Evolutionary conservation across 2,113 vertebrate genomes (phyloP).

Genomic region (Takifugu bimaculatus): DNA sequence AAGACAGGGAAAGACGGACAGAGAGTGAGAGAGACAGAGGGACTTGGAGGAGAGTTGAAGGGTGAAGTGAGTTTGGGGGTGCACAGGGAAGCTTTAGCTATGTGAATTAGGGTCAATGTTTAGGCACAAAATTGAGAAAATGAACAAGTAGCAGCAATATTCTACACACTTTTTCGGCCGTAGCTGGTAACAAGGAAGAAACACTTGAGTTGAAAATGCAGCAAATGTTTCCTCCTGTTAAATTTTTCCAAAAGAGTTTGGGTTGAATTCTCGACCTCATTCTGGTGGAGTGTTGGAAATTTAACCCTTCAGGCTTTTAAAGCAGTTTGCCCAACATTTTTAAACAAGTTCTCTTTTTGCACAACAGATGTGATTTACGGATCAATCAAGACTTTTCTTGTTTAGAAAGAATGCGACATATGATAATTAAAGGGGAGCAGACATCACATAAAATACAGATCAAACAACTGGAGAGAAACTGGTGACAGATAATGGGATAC

Average conservation of each 20-base stretch:
- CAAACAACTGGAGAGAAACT: conserved; percentile 48
- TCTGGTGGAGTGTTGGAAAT: not conserved
- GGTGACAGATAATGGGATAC: conserved; percentile 59
- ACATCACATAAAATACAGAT: conserved; percentile 45
- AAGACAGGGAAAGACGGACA: conserved; percentile 65
- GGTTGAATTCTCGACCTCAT: conserved; percentile 14
- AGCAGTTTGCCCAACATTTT: too few species aligned
- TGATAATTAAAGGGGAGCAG: conserved; percentile 31
- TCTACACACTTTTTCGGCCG: conserved; percentile 18
- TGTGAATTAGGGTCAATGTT: conserved; percentile 57
- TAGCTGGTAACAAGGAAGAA: conserved; percentile 27
- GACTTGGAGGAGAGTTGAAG: conserved; percentile 51
- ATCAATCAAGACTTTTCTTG: too few species aligned
- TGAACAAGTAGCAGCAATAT: conserved; percentile 35
- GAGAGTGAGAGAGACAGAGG: conserved; percentile 55
- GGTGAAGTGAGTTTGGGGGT: conserved; percentile 37
- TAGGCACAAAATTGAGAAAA: conserved; percentile 56
- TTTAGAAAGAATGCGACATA: not conserved
- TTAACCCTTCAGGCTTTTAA: too few species aligned
- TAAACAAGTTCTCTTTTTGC: too few species aligned
- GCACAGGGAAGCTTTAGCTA: conserved; percentile 54
- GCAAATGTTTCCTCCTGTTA: conserved; percentile 1
- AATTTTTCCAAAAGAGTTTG: conserved; percentile 24
- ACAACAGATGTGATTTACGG: too few species aligned
- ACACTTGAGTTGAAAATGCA: conserved; percentile 12